A percentile compares a stretch with the other conserved stretches of the same genome.
Conservation (phyloP, 2,797 vertebrate species). For the Spondyliosoma cantharus region DNA sequence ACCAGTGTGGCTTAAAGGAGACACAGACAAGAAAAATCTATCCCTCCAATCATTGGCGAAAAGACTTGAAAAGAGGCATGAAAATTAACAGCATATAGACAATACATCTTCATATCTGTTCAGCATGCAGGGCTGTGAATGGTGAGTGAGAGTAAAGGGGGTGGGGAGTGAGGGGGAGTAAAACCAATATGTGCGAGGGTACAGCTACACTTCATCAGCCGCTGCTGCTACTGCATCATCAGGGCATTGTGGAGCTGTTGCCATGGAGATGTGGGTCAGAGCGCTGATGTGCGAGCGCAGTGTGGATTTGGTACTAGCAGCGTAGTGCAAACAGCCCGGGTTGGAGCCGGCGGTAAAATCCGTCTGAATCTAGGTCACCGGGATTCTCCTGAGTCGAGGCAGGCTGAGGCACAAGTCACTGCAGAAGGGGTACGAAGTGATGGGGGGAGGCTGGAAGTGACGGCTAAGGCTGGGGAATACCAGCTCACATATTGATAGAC, state of each 20-base stretch:
- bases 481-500: conserved; percentile 5
- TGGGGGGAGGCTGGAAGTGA: background rate
- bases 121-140: conserved; percentile 45
- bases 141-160: conserved; percentile 27
- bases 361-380: conserved; percentile 89
- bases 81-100: background rate
- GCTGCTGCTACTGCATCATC: conserved; percentile 44
- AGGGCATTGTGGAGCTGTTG: conserved; percentile 81
- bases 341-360: conserved; percentile 83
- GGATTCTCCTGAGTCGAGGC: conserved; percentile 87
- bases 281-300: conserved; percentile 82
- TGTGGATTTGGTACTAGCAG: conserved; percentile 81
- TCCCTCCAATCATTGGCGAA: conserved; percentile 8
- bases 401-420: conserved; percentile 68
- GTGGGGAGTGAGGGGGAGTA: background rate
- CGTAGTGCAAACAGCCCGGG: conserved; percentile 68
- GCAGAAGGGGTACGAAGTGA: conserved; percentile 11
- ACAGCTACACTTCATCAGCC: conserved; percentile 20
- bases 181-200: conserved; percentile 26
- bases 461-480: conserved; percentile 19
- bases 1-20: conserved; percentile 55
- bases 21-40: conserved; percentile 41
- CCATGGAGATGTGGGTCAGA: conserved; percentile 91
- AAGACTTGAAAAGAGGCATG: background rate
- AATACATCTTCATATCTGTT: too few relatives aligned